Conservation (phyloP, 2,113 vertebrate genomes). For the Erythrocebus patas region DNA sequence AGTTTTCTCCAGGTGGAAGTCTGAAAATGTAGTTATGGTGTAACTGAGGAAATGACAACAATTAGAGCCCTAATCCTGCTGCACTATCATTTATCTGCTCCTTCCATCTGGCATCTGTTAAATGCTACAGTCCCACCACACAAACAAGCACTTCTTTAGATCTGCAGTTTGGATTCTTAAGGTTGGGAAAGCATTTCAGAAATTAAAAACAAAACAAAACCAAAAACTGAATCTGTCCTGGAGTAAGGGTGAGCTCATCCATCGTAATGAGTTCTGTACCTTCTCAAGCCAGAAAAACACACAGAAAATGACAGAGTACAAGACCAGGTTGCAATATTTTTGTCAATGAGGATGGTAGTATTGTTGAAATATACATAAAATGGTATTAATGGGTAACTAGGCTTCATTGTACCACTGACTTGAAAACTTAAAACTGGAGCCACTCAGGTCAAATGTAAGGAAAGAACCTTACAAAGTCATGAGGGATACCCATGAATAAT, state of each 20-base stretch:
- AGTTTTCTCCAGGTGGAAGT: background rate
- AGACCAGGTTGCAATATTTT: background rate
- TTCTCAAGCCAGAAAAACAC: background rate
- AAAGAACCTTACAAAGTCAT: background rate
- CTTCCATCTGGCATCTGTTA: background rate
- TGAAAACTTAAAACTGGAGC: background rate
- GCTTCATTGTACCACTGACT: background rate
- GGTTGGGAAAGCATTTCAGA: slow-evolving; percentile 36
- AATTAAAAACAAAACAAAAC: slow-evolving; percentile 7
- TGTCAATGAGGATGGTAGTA: background rate
- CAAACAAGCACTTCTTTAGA: background rate
- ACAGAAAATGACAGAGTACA: background rate
- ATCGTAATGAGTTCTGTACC: background rate
- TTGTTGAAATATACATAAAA: background rate
- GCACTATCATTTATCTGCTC: background rate
- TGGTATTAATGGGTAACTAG: background rate
- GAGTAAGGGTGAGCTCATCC: background rate
- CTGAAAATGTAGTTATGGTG: background rate
- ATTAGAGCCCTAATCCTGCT: background rate
- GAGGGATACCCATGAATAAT: background rate
- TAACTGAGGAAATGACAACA: background rate
- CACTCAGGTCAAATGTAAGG: background rate
- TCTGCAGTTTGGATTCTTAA: background rate
- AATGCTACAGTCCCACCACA: no score
- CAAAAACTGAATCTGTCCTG: background rate